Percentiles rank a stretch among this genome's conserved stretches.
phyloP scores from a whole-genome alignment of 1,140 invertebrate species.

The Formica selysi region DNA sequence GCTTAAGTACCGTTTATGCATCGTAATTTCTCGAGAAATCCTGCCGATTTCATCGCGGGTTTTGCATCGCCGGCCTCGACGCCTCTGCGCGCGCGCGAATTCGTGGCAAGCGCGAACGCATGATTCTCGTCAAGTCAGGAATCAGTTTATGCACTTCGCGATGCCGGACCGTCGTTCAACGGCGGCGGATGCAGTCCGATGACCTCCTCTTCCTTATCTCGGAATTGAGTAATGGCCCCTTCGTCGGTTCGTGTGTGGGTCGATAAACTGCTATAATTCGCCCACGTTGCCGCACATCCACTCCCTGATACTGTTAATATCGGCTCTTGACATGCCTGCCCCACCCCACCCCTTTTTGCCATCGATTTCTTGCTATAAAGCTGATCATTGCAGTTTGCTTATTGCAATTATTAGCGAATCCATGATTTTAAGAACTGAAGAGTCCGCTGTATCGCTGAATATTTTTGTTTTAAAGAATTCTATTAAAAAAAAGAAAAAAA shows the following conservation, averaged over 20 bases:
- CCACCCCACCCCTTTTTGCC: constrained; percentile 8
- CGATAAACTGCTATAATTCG: constrained; percentile 81
- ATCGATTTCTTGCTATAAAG: neutral
- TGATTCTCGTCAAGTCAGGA: constrained; percentile 31
- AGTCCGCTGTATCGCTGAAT: no score
- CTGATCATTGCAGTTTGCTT: neutral
- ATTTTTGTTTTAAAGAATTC: neutral
- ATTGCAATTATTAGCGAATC: neutral
- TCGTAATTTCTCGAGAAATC: constrained; percentile 36
- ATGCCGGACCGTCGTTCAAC: constrained; percentile 9
- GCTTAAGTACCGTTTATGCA: constrained; percentile 19
- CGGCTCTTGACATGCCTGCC: neutral
- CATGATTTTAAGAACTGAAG: neutral
- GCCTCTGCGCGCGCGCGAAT: constrained; percentile 19
- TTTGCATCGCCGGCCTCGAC: neutral
- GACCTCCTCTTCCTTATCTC: constrained; percentile 77
- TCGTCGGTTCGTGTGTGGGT: constrained; percentile 76
- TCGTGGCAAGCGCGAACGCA: neutral
- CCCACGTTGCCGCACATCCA: constrained; percentile 69
- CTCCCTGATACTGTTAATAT: constrained; percentile 38
- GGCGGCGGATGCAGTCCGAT: constrained; percentile 63
- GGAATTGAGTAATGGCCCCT: constrained; percentile 78
- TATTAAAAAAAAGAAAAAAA: neutral
- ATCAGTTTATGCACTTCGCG: constrained; percentile 36
- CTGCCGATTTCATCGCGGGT: constrained; percentile 45